phyloP scores from a whole-genome alignment of 1,140 invertebrate species.

The Paracyclopina nana region DNA sequence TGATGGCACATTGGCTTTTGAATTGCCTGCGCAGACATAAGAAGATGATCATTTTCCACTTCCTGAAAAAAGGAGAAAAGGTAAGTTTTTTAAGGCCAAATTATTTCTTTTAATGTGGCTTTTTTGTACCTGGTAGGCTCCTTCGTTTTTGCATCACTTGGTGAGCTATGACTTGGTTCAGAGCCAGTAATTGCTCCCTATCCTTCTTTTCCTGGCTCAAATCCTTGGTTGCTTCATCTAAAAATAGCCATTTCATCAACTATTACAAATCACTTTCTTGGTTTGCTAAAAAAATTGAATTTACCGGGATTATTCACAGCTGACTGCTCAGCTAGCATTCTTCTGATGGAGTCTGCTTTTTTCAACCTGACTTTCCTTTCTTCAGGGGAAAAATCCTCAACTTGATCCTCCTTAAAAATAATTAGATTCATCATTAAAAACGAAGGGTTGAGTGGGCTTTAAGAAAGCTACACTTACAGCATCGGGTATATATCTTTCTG shows the following conservation, averaged over 20 bases:
- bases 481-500: constrained; percentile 74
- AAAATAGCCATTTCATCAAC: not conserved
- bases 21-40: no score
- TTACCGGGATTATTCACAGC: constrained; percentile 15
- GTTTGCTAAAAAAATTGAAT: not conserved
- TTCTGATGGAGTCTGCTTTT: constrained; percentile 73
- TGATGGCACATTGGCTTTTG: no score
- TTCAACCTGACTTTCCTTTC: constrained; percentile 55
- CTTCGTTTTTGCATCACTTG: constrained; percentile 84
- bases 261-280: not conserved
- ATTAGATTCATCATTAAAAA: constrained; percentile 8
- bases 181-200: constrained; percentile 59
- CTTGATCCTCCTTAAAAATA: constrained; percentile 21
- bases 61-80: no score
- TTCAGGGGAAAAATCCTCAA: constrained; percentile 45
- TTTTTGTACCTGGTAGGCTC: constrained; percentile 66
- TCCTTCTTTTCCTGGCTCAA: constrained; percentile 55
- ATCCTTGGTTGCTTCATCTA: not conserved
- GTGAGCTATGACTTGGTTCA: constrained; percentile 75
- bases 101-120: no score
- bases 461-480: constrained; percentile 32
- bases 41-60: no score
- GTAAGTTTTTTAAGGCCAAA: no score
- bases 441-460: constrained; percentile 6
- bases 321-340: constrained; percentile 55